phyloP scores from a whole-genome alignment of 2,797 vertebrate genomes.

The Salarias fasciatus region DNA sequence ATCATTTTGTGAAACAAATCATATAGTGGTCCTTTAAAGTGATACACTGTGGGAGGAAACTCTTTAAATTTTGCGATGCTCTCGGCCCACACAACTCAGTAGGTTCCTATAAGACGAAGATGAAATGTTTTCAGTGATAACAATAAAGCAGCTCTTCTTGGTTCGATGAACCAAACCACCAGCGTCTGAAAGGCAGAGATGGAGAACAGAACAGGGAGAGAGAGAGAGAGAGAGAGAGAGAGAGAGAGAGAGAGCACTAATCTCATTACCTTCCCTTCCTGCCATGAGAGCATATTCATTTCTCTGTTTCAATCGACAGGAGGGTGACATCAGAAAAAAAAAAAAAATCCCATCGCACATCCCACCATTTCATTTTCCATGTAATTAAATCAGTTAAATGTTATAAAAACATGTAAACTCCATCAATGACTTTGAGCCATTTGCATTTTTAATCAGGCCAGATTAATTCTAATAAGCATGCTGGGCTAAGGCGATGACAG shows the following conservation, averaged over 20 bases:
- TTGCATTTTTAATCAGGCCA: conserved; percentile 86
- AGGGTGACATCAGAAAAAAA: conserved; percentile 43
- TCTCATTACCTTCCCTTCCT: conserved; percentile 77
- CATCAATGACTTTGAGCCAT: conserved; percentile 79
- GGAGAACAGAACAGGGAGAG: conserved; percentile 55
- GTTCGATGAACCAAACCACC: conserved; percentile 67
- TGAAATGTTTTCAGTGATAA: conserved; percentile 69
- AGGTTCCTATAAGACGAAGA: conserved; percentile 63
- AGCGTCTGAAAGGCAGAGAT: conserved; percentile 61
- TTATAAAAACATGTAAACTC: conserved; percentile 85
- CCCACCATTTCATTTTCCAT: conserved; percentile 80
- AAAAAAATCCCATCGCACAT: conserved; percentile 67
- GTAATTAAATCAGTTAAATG: conserved; percentile 85
- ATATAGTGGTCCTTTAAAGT: conserved; percentile 49
- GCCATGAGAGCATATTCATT: conserved; percentile 74
- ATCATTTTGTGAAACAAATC: conserved; percentile 44
- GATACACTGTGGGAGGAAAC: conserved; percentile 63
- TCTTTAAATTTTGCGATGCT: conserved; percentile 58
- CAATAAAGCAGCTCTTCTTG: conserved; percentile 67
- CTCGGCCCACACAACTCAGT: conserved; percentile 62
- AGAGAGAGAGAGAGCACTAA: conserved; percentile 66
- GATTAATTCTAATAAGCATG: conserved; percentile 84
- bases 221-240: conserved; percentile 54
- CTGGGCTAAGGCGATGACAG: conserved; percentile 77
- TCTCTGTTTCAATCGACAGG: conserved; percentile 65